Evolutionary conservation across 2,888 invertebrate genomes (phyloP).

Genomic region (Parasteatoda lunata): DNA sequence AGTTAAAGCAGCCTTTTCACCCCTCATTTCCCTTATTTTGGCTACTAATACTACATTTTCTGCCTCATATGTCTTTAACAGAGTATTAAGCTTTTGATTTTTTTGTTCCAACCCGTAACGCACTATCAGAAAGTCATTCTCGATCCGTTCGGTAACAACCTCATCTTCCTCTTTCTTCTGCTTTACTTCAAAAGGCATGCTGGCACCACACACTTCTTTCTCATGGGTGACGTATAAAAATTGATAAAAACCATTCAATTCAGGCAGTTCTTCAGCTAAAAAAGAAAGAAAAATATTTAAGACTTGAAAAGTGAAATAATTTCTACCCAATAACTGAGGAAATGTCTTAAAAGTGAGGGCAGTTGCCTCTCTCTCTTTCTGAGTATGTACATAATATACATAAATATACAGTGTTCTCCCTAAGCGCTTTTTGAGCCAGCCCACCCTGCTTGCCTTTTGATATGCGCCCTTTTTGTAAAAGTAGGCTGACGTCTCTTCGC

Average conservation of each 20-base stretch:
- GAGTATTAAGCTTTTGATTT: slow-evolving; percentile 5
- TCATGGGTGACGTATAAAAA: slow-evolving; percentile 54
- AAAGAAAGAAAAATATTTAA: neutral
- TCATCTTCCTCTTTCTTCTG: slow-evolving; percentile 4
- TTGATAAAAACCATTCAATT: slow-evolving; percentile 48
- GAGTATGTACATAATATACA: neutral
- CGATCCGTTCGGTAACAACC: slow-evolving; percentile 33
- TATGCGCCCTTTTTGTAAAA: neutral
- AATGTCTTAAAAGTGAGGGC: neutral
- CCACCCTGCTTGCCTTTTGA: neutral
- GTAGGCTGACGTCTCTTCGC: too few relatives aligned
- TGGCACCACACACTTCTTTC: slow-evolving; percentile 58
- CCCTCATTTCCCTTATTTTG: neutral
- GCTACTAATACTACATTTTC: neutral
- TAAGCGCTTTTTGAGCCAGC: neutral
- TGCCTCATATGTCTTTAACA: neutral
- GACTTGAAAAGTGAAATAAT: neutral
- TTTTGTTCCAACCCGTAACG: slow-evolving; percentile 15
- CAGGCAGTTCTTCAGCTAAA: slow-evolving; percentile 36
- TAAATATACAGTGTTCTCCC: neutral
- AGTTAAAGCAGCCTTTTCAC: neutral
- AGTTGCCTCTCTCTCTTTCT: neutral
- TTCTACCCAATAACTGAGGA: too few relatives aligned
- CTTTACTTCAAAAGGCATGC: slow-evolving; percentile 43
- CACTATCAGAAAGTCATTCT: slow-evolving; percentile 52